phyloP scores from a whole-genome alignment of 2,113 vertebrate genomes.

The Atrichornis clamosus region DNA sequence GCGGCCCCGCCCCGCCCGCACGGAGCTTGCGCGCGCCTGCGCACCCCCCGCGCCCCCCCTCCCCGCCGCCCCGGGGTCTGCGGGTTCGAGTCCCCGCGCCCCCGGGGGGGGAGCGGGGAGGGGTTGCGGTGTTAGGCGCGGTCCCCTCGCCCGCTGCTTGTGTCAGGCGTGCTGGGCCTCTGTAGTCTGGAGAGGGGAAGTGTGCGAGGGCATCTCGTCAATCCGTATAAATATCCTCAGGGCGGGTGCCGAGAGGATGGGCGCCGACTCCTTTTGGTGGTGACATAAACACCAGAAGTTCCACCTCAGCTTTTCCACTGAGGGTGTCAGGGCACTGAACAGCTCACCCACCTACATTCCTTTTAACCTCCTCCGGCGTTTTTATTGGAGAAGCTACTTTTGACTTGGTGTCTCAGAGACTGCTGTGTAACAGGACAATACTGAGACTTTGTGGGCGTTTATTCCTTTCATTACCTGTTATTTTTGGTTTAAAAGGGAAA shows the following conservation, averaged over 20 bases:
- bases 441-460: not conserved
- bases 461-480: not conserved
- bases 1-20: not conserved
- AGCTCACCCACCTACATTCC: not conserved
- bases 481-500: not conserved
- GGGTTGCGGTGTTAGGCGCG: rapidly evolving
- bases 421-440: not conserved
- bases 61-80: rapidly evolving
- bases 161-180: not conserved
- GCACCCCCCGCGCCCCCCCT: too few species aligned
- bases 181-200: not conserved
- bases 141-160: rapidly evolving
- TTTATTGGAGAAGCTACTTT: not conserved
- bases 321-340: too few species aligned
- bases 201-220: rapidly evolving
- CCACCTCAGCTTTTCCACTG: rapidly evolving
- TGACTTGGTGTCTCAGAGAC: not conserved
- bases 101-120: rapidly evolving
- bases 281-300: not conserved
- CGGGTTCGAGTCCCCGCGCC: not conserved
- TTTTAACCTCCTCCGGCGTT: not conserved
- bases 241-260: not conserved
- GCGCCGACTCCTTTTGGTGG: not conserved
- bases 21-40: not conserved
- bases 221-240: not conserved